Evolutionary conservation across 2,888 invertebrate species (phyloP).

Genomic region (Aleiodes testaceus): DNA sequence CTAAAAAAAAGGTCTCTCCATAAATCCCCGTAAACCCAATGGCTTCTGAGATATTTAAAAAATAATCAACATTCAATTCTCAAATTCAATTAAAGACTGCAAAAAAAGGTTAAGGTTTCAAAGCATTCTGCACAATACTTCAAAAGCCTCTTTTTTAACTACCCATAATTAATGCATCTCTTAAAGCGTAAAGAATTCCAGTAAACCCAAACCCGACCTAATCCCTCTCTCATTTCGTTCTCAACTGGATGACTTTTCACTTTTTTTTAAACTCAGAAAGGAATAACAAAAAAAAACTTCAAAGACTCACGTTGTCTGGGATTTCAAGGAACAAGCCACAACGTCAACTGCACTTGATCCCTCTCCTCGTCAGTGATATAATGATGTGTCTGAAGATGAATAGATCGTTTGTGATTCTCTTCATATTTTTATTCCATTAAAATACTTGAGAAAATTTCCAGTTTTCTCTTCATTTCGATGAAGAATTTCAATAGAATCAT

Average conservation of each 20-base stretch:
- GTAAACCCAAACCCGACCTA: slow-evolving; percentile 57
- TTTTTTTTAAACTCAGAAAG: slow-evolving; percentile 34
- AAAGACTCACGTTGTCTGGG: slow-evolving; percentile 64
- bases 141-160: too few species aligned
- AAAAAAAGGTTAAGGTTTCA: too few species aligned
- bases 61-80: too few species aligned
- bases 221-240: slow-evolving; percentile 56
- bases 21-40: too few species aligned
- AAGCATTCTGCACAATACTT: too few species aligned
- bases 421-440: slow-evolving; percentile 24
- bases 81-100: too few species aligned
- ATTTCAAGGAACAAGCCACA: slow-evolving; percentile 45
- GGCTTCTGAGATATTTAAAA: too few species aligned
- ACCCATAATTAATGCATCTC: too few species aligned
- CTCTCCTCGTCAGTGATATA: slow-evolving; percentile 62
- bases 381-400: slow-evolving; percentile 62
- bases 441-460: slow-evolving; percentile 10
- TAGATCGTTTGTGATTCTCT: slow-evolving; percentile 46
- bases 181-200: slow-evolving; percentile 43
- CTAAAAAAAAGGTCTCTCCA: too few species aligned
- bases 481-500: slow-evolving; percentile 44
- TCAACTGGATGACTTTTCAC: slow-evolving; percentile 51
- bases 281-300: slow-evolving; percentile 48
- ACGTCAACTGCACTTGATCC: slow-evolving; percentile 56
- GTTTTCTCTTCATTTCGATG: slow-evolving; percentile 39